Conservation (phyloP, 1,140 invertebrate species). For the Bombus waltoni region DNA sequence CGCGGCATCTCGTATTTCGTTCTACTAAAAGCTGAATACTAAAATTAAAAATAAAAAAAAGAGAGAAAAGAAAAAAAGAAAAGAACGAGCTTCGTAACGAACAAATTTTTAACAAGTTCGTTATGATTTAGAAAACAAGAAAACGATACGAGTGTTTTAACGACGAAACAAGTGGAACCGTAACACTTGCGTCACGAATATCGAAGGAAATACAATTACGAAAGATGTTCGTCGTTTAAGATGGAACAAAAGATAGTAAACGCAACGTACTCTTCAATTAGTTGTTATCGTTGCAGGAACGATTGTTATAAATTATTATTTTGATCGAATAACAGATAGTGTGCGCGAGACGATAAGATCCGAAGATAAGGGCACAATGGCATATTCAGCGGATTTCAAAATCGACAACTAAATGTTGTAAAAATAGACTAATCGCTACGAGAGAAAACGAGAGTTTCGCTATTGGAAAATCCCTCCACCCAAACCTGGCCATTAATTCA, state of each 20-base stretch:
- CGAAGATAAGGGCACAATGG: neutral
- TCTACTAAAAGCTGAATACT: neutral
- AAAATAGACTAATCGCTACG: neutral
- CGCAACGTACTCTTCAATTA: neutral
- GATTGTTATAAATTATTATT: conserved; percentile 12
- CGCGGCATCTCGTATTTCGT: neutral
- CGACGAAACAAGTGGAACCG: neutral
- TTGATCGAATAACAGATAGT: neutral
- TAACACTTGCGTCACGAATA: neutral
- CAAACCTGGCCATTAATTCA: too few species aligned
- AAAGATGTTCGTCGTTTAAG: neutral
- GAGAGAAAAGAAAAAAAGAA: neutral
- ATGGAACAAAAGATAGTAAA: neutral
- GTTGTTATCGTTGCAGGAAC: neutral
- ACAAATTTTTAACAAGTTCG: neutral
- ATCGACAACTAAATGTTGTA: neutral
- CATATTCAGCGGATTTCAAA: neutral
- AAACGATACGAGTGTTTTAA: neutral
- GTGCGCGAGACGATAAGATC: neutral
- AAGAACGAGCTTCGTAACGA: neutral
- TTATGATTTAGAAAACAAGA: neutral
- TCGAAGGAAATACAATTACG: neutral
- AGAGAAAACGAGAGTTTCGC: neutral
- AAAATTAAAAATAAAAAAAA: neutral
- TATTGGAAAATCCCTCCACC: neutral